Evolutionary conservation across 2,113 vertebrate species (phyloP).

Genomic region (Oryzias javanicus): DNA sequence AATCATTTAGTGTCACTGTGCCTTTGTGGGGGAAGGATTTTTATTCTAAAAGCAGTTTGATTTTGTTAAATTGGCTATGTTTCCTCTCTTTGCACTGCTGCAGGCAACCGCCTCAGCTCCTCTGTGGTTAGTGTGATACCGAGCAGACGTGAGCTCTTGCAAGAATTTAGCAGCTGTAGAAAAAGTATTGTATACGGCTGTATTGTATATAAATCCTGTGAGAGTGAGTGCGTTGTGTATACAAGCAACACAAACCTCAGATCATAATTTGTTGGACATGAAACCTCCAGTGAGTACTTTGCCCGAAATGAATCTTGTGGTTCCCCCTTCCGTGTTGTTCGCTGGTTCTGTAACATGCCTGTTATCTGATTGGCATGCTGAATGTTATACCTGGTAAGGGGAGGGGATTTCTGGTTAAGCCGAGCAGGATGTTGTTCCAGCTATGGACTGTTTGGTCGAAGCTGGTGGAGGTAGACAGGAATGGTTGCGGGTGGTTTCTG

Average conservation of each 20-base stretch:
- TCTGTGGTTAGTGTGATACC: not conserved
- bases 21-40: too few relatives aligned
- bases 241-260: not conserved
- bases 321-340: slow-evolving; percentile 23
- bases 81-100: not conserved
- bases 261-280: slow-evolving; percentile 15
- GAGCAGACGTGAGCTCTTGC: not conserved
- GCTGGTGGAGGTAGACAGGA: slow-evolving; percentile 45
- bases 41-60: too few relatives aligned
- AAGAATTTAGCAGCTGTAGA: too few relatives aligned
- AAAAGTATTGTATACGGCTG: too few relatives aligned
- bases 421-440: slow-evolving; percentile 40
- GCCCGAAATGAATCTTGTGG: slow-evolving; percentile 15
- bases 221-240: not conserved
- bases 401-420: slow-evolving; percentile 35
- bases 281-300: slow-evolving; percentile 17
- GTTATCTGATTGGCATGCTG: slow-evolving; percentile 61
- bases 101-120: not conserved
- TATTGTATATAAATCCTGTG: not conserved
- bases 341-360: slow-evolving; percentile 47
- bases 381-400: slow-evolving; percentile 50
- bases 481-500: slow-evolving; percentile 15
- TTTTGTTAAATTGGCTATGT: too few relatives aligned
- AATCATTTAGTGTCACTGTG: too few relatives aligned
- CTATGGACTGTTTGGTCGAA: slow-evolving; percentile 31